Percentiles rank a stretch among this genome's conserved stretches.
phyloP scores from a whole-genome alignment of 2,888 invertebrate species.

The Rhyacophila evoluta region DNA sequence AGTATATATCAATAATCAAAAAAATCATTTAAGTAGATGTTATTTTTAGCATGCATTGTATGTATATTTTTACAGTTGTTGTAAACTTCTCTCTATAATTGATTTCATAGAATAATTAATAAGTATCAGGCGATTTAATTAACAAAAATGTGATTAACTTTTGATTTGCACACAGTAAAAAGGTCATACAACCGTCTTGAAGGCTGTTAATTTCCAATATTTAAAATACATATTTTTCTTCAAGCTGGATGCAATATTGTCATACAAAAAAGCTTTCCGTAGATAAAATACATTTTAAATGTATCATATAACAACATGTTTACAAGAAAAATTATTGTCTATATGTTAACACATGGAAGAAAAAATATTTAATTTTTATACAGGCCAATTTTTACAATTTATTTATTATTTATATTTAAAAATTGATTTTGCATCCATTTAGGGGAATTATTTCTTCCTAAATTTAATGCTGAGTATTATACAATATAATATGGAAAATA shows the following conservation, averaged over 20 bases:
- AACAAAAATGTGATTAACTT: neutral
- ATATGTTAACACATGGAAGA: neutral
- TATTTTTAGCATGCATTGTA: too few species aligned
- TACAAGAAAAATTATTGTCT: slow-evolving; percentile 5
- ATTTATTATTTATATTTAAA: neutral
- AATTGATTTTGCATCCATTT: too few species aligned
- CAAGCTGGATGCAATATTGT: neutral
- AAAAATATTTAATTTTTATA: slow-evolving; percentile 23
- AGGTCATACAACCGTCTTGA: slow-evolving; percentile 41
- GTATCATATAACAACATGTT: slow-evolving; percentile 1
- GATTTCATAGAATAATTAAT: too few species aligned
- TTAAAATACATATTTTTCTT: slow-evolving; percentile 8
- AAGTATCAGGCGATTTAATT: too few species aligned
- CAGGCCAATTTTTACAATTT: neutral
- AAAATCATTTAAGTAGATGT: too few species aligned
- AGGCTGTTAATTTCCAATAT: slow-evolving; percentile 41
- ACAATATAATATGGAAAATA: too few species aligned
- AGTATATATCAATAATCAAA: too few species aligned
- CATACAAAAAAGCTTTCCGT: slow-evolving; percentile 1
- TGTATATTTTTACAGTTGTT: too few species aligned
- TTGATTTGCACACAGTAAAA: slow-evolving; percentile 34
- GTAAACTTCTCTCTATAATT: too few species aligned
- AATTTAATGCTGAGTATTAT: too few species aligned
- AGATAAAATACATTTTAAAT: slow-evolving; percentile 2
- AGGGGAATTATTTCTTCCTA: too few species aligned